A percentile compares a stretch with the other conserved stretches of the same genome.
Conservation (phyloP, 2,888 invertebrate genomes). For the Cataglyphis rosenhaueri region DNA sequence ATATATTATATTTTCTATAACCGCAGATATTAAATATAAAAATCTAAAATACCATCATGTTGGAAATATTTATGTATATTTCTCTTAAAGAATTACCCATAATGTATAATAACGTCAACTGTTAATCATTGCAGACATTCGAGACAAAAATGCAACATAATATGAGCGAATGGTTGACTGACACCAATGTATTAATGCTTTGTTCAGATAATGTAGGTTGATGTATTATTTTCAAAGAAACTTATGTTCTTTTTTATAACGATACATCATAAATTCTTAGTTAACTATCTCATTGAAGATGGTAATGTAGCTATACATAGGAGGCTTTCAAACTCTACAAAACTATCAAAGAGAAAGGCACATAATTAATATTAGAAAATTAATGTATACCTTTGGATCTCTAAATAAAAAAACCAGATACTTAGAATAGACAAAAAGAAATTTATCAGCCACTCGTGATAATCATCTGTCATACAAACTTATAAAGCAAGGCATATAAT, state of each 20-base stretch:
- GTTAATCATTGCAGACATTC: constrained; percentile 12
- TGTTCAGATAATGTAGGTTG: neutral
- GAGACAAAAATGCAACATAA: constrained; percentile 12
- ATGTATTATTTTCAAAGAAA: constrained; percentile 28
- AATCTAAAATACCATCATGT: neutral
- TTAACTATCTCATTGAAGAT: constrained; percentile 17
- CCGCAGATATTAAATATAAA: neutral
- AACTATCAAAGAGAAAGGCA: constrained; percentile 1
- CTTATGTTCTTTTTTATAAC: constrained; percentile 6
- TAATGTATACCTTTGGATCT: neutral
- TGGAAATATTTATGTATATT: neutral
- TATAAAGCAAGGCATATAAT: neutral
- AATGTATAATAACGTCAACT: neutral
- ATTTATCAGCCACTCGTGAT: neutral
- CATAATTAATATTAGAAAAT: neutral
- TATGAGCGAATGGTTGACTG: constrained; percentile 24
- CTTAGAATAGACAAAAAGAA: neutral
- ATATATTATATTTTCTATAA: neutral
- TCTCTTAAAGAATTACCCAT: neutral
- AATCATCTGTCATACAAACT: neutral
- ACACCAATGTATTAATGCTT: constrained; percentile 32
- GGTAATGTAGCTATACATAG: neutral
- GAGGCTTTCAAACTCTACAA: neutral
- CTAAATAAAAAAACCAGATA: neutral
- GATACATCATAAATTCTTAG: constrained; percentile 17